Evolutionary conservation across 2,888 invertebrate species (phyloP), one percentile per base, ranked within the genome.

Genomic region (Dryococelus australis): DNA sequence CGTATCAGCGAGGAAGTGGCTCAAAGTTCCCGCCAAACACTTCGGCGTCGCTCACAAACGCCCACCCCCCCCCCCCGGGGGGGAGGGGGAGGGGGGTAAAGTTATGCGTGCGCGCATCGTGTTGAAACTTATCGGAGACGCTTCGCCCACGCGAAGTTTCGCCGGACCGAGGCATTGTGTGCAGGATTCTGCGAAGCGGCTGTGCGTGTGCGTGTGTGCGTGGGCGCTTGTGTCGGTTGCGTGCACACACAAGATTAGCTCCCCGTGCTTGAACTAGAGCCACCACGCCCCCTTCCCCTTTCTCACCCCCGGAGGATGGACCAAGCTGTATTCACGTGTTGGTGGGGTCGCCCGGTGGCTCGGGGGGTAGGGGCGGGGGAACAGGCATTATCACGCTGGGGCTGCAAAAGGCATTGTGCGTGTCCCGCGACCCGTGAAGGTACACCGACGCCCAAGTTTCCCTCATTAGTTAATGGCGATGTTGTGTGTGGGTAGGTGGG

Each of bases 231-330:
- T 65, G 65, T 24, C 65, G 65, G 65, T 65, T 65, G 65, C 65
- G 65, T 65, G 24, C 65, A 65, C 65, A 65, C 65, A 65, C 65
- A 65, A 65, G 65, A 65, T 65, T 65, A 65, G 65, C 65, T 65
- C 65, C 65, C 35, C 20, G 65, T n/a, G 65, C 65, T 65, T 20
- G 24, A 65, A 65, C 65, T 65, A 65, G 13, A 24, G 13, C 65
- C 24, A 16, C 65, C n/a, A 5, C 6, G 1, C 47, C 16, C 47
- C 16, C 8, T 6, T 5, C 10, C 8, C 47, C 10, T 16, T 8
- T 47, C n/a, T n/a, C n/a, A n/a, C n/a, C 8, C 47, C 47, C n/a
- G 13, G 13, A 24, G 65, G 65, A 65, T 3, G 65, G 65, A 1
- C 8, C 8, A 20, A n/a, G 65, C 24, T 16, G 65, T 65, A 65